Evolutionary conservation across 2,888 invertebrate genomes (phyloP).

Genomic region (Cataglyphis cursor): DNA sequence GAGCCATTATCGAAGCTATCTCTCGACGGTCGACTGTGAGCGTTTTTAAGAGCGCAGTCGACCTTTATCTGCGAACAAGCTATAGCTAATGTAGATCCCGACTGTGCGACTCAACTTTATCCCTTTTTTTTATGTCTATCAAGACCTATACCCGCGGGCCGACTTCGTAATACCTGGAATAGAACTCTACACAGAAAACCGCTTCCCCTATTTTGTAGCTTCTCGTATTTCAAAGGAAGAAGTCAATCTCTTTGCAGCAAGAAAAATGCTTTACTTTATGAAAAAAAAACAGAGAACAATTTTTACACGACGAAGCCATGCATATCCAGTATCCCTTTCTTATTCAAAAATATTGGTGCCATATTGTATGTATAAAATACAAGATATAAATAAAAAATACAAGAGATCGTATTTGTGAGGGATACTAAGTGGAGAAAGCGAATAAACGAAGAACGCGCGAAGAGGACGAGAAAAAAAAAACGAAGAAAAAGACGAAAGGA

Average conservation of each 20-base stretch:
- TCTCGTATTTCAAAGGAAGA: not conserved
- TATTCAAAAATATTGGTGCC: not conserved
- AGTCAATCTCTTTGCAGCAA: slow-evolving; percentile 26
- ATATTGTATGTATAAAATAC: slow-evolving; percentile 1
- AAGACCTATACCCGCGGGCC: slow-evolving; percentile 44
- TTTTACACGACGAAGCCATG: slow-evolving; percentile 10
- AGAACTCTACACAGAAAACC: not conserved
- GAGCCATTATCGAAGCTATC: slow-evolving; percentile 82
- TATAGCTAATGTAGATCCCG: slow-evolving; percentile 82
- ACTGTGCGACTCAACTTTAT: slow-evolving; percentile 62
- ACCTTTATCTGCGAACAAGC: slow-evolving; percentile 82
- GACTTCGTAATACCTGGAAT: slow-evolving; percentile 56
- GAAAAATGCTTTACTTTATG: slow-evolving; percentile 39
- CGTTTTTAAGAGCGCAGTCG: slow-evolving; percentile 79
- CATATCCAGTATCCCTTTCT: slow-evolving; percentile 15
- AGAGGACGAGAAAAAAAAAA: not conserved
- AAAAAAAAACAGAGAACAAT: slow-evolving; percentile 32
- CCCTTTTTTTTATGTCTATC: slow-evolving; percentile 61
- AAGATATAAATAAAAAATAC: slow-evolving; percentile 12
- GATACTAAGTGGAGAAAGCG: slow-evolving; percentile 50
- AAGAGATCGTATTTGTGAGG: not conserved
- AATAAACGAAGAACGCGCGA: slow-evolving; percentile 63
- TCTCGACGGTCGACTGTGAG: slow-evolving; percentile 77
- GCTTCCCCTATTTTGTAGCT: slow-evolving; percentile 9
- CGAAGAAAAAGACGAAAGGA: slow-evolving; percentile 64